phyloP scores from a whole-genome alignment of 1,140 invertebrate genomes.

The Procambarus virginalis region DNA sequence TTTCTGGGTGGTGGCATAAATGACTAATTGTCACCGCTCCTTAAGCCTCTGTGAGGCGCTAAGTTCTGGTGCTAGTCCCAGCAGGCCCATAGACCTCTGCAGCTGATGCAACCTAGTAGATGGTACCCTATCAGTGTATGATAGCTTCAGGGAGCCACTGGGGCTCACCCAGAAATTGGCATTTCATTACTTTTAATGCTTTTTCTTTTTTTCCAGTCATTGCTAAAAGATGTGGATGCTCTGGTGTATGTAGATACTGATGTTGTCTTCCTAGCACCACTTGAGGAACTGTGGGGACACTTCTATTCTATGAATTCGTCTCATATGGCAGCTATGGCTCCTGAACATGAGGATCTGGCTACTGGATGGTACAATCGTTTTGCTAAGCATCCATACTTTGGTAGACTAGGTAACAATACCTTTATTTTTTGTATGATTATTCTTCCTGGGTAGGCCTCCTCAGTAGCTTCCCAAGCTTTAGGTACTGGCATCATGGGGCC shows the following conservation, averaged over 20 bases:
- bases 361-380: conserved; percentile 97
- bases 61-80: too few species aligned
- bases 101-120: too few species aligned
- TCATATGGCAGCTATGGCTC: conserved; percentile 90
- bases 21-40: too few species aligned
- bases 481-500: too few species aligned
- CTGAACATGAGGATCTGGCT: conserved; percentile 92
- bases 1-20: too few species aligned
- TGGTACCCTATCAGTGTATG: too few species aligned
- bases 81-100: too few species aligned
- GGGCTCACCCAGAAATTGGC: too few species aligned
- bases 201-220: conserved; percentile 78
- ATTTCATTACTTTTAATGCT: neutral
- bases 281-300: conserved; percentile 87
- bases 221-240: conserved; percentile 86
- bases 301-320: conserved; percentile 89
- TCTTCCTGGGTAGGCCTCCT: too few species aligned
- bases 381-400: conserved; percentile 95
- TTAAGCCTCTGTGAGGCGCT: too few species aligned
- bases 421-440: neutral
- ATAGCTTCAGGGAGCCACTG: too few species aligned
- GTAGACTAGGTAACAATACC: conserved; percentile 82
- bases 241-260: conserved; percentile 96
- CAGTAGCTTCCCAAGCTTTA: too few species aligned
- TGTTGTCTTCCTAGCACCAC: conserved; percentile 87